phyloP scores from a whole-genome alignment of 1,140 invertebrate species.

The Diploscapter pachys region DNA sequence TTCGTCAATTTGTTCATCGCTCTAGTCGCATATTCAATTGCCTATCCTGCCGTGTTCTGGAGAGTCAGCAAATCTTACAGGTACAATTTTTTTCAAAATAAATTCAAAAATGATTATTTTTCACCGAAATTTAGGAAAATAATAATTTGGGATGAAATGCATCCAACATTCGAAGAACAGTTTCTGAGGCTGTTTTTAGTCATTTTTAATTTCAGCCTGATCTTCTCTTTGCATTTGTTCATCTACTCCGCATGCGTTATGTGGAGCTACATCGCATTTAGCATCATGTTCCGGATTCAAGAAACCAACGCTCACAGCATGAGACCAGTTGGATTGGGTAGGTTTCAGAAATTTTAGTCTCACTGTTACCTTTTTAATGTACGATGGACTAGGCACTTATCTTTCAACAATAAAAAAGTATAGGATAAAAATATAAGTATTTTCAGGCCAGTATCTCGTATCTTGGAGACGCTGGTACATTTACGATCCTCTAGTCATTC shows the following conservation, averaged over 20 bases:
- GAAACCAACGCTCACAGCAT: constrained; percentile 53
- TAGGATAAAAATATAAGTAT: not conserved
- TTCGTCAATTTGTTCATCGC: constrained; percentile 54
- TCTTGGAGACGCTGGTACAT: not conserved
- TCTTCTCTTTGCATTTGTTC: constrained; percentile 49
- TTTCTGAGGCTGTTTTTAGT: not conserved
- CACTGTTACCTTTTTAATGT: too few relatives aligned
- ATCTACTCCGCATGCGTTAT: constrained; percentile 44
- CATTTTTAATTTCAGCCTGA: constrained; percentile 23
- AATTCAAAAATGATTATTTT: too few relatives aligned
- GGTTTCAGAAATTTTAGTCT: not conserved
- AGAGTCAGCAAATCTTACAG: constrained; percentile 49
- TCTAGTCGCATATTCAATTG: constrained; percentile 44
- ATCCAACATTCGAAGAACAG: too few relatives aligned
- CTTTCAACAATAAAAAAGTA: constrained; percentile 19
- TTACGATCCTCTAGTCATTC: constrained; percentile 9
- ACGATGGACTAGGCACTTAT: too few relatives aligned
- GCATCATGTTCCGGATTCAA: constrained; percentile 52
- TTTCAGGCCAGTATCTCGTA: constrained; percentile 14
- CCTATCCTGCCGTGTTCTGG: constrained; percentile 57
- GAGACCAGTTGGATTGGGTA: constrained; percentile 54
- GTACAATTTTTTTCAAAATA: not conserved
- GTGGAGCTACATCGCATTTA: constrained; percentile 52
- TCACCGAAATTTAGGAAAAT: too few relatives aligned
- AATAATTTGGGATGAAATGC: too few relatives aligned